Percentiles rank a stretch among this genome's conserved stretches.
These are phyloP conservation scores for Eristalinus sepulchralis DNA, from an alignment of 2,888 invertebrate species.

Conservation along the genomic window DNA sequence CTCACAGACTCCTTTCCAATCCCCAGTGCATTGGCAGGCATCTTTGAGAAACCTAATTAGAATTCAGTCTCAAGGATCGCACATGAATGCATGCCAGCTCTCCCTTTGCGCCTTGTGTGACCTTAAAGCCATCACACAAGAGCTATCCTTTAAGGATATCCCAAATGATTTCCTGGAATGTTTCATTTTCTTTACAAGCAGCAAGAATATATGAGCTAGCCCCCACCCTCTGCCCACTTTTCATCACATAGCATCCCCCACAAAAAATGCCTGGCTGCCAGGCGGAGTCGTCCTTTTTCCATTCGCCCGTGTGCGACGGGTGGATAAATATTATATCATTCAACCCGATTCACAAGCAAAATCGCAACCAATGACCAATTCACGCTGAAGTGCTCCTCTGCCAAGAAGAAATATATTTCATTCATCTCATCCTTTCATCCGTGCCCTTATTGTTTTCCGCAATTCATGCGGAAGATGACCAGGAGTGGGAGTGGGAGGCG, in stretches of 20 bases:
- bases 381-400: slow-evolving; percentile 33
- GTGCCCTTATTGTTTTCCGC: slow-evolving; percentile 53
- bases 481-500: background rate
- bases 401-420: slow-evolving; percentile 40
- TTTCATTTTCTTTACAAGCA: background rate
- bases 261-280: background rate
- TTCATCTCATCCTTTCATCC: slow-evolving; percentile 50
- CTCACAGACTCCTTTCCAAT: background rate
- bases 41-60: slow-evolving; percentile 40
- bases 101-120: background rate
- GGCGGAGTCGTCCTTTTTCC: background rate
- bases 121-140: slow-evolving; percentile 15
- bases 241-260: too few species aligned
- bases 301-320: slow-evolving; percentile 10
- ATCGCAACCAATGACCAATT: slow-evolving; percentile 59
- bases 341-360: slow-evolving; percentile 42
- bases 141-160: slow-evolving; percentile 45
- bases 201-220: too few species aligned
- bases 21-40: background rate
- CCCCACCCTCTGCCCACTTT: background rate
- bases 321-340: slow-evolving; percentile 58
- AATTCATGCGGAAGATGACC: background rate
- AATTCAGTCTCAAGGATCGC: slow-evolving; percentile 23
- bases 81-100: background rate
- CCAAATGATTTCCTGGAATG: slow-evolving; percentile 12